phyloP scores from a whole-genome alignment of 2,888 invertebrate genomes.

The Troglohyphantes excavatus region DNA sequence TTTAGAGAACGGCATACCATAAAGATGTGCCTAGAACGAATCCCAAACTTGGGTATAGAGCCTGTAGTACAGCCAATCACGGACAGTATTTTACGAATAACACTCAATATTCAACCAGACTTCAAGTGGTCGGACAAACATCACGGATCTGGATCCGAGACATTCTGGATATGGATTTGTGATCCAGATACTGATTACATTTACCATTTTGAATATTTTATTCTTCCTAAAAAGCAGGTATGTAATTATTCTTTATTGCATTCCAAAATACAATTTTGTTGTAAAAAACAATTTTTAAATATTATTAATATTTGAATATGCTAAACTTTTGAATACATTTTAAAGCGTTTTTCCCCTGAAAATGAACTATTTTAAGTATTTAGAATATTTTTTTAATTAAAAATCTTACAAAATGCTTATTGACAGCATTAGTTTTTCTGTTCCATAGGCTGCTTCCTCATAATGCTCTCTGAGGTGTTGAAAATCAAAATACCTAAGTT shows the following conservation, averaged over 20 bases:
- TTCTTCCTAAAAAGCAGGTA: slow-evolving; percentile 91
- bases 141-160: slow-evolving; percentile 93
- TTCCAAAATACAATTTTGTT: too few species aligned
- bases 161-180: slow-evolving; percentile 99
- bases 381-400: too few species aligned
- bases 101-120: slow-evolving; percentile 89
- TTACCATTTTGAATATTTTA: slow-evolving; percentile 97
- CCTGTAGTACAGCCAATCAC: slow-evolving; percentile 97
- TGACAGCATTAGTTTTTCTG: too few species aligned
- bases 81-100: slow-evolving; percentile 92
- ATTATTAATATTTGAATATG: too few species aligned
- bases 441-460: too few species aligned
- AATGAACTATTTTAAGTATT: too few species aligned
- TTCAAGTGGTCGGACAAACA: slow-evolving; percentile 93
- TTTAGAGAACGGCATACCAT: slow-evolving; percentile 89
- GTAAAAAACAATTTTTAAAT: too few species aligned
- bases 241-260: neutral
- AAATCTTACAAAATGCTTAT: too few species aligned
- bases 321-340: too few species aligned
- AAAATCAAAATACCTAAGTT: too few species aligned
- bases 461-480: too few species aligned
- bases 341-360: too few species aligned
- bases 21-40: slow-evolving; percentile 91
- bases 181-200: slow-evolving; percentile 96
- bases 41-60: slow-evolving; percentile 92